These are phyloP conservation scores for Python bivittatus DNA, from an alignment of 2,113 vertebrate genomes.

Conservation along the genomic window DNA sequence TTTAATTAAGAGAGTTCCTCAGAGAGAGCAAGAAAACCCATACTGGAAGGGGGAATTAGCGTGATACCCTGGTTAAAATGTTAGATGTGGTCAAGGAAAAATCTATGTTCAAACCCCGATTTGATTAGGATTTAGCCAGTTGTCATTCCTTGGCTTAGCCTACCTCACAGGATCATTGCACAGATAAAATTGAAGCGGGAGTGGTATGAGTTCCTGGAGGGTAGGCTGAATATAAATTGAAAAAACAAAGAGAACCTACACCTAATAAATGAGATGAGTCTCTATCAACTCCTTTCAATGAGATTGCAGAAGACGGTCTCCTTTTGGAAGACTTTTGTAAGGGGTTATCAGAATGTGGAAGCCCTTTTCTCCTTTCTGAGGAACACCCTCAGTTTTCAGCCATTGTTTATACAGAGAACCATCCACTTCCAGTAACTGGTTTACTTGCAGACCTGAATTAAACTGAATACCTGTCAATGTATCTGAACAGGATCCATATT, in stretches of 20 bases:
- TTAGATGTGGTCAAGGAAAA: not conserved
- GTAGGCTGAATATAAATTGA: not conserved
- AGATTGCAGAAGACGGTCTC: not conserved
- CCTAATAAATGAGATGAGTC: not conserved
- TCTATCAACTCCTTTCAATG: not conserved
- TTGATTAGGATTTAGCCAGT: not conserved
- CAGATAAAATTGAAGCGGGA: not conserved
- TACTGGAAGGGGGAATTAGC: not conserved
- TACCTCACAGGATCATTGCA: not conserved
- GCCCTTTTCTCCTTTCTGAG: not conserved
- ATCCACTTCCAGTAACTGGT: not conserved
- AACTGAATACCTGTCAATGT: not conserved
- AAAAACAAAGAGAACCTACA: not conserved
- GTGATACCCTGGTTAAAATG: not conserved
- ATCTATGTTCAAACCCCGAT: not conserved
- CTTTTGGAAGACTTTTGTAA: not conserved
- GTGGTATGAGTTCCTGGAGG: not conserved
- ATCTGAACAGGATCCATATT: not conserved
- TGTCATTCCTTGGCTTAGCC: not conserved
- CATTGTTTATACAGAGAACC: not conserved
- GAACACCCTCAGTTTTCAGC: not conserved
- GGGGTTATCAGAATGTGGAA: not conserved
- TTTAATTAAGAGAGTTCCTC: not conserved
- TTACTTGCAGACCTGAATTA: not conserved
- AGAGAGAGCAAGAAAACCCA: not conserved